Evolutionary conservation across 1,140 invertebrate genomes (phyloP).

Genomic region (Cyclargus thomasi): DNA sequence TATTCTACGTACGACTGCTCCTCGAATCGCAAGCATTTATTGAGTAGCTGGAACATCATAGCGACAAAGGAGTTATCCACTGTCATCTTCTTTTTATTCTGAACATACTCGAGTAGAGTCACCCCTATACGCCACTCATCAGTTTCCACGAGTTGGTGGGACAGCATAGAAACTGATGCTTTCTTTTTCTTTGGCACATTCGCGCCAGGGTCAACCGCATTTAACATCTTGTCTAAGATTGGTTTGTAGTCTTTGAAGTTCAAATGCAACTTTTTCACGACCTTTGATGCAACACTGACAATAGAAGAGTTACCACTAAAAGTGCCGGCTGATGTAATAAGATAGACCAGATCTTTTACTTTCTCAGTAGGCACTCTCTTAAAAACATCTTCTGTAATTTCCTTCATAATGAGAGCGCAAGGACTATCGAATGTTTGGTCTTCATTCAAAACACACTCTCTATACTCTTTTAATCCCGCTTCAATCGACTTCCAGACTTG

Average conservation of each 20-base stretch:
- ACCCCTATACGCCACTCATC: slow-evolving; percentile 86
- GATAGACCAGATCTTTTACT: slow-evolving; percentile 60
- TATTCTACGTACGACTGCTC: slow-evolving; percentile 91
- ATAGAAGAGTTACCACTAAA: slow-evolving; percentile 76
- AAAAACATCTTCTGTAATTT: slow-evolving; percentile 77
- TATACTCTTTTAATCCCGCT: slow-evolving; percentile 58
- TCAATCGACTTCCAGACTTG: slow-evolving; percentile 66
- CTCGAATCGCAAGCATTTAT: slow-evolving; percentile 86
- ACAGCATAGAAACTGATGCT: slow-evolving; percentile 62
- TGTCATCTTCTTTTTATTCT: slow-evolving; percentile 86
- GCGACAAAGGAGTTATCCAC: slow-evolving; percentile 81
- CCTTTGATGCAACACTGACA: slow-evolving; percentile 76
- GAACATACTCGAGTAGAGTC: slow-evolving; percentile 88
- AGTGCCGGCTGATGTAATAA: slow-evolving; percentile 71
- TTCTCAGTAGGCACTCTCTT: slow-evolving; percentile 62
- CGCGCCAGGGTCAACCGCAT: slow-evolving; percentile 49
- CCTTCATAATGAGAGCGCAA: slow-evolving; percentile 69
- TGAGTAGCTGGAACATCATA: slow-evolving; percentile 87
- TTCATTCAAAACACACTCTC: slow-evolving; percentile 51
- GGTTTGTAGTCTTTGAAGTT: slow-evolving; percentile 78
- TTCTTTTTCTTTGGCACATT: slow-evolving; percentile 57
- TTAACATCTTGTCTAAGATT: slow-evolving; percentile 78
- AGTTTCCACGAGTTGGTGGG: slow-evolving; percentile 77
- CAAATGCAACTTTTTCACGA: slow-evolving; percentile 82
- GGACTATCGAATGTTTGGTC: slow-evolving; percentile 51